Evolutionary conservation across 2,888 invertebrate species (phyloP).

Genomic region (Hedychridium roseum): DNA sequence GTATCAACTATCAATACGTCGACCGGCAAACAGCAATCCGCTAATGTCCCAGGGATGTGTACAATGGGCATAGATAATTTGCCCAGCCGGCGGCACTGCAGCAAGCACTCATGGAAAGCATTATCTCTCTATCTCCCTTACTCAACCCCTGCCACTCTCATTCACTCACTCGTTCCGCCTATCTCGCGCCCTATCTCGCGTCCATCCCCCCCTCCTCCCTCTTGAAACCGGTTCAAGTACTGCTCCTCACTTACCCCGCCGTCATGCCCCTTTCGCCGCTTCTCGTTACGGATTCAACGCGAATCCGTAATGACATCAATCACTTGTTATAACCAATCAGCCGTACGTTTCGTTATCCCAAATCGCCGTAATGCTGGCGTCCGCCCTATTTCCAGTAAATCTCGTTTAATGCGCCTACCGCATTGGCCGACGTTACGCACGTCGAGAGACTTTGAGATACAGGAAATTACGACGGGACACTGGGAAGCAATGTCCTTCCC

Average conservation of each 20-base stretch:
- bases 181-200: too few species aligned
- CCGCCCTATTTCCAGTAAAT: constrained; percentile 22
- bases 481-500: too few species aligned
- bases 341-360: constrained; percentile 42
- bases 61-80: constrained; percentile 38
- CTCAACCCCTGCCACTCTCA: constrained; percentile 1
- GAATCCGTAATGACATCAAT: constrained; percentile 41
- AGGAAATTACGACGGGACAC: too few species aligned
- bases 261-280: too few species aligned
- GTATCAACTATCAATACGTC: constrained; percentile 27
- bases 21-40: constrained; percentile 32
- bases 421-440: too few species aligned
- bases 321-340: constrained; percentile 44
- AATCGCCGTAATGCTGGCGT: constrained; percentile 11
- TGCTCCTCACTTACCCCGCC: too few species aligned
- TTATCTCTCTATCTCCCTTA: too few species aligned
- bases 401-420: constrained; percentile 27
- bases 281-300: not conserved
- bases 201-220: too few species aligned
- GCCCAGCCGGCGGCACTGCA: constrained; percentile 13
- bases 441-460: too few species aligned
- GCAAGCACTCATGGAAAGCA: too few species aligned
- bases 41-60: constrained; percentile 36
- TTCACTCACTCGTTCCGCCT: not conserved
- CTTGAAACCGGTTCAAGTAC: too few species aligned